Conservation (phyloP, 53 echinoderm and acorn worm species). For the Paracentrotus lividus region DNA sequence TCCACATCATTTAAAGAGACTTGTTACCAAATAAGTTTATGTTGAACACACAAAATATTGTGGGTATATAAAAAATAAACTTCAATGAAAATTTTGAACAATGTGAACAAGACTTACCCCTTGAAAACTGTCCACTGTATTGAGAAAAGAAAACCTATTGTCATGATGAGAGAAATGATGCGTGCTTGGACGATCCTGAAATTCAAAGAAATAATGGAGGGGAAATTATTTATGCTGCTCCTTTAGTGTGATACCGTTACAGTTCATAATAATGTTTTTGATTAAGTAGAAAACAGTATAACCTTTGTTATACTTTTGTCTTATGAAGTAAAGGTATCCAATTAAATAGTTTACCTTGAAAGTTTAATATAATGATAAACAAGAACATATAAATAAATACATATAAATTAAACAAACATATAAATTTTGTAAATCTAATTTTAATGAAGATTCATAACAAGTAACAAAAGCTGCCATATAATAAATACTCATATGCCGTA, state of each 20-base stretch:
- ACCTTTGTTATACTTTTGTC: not conserved
- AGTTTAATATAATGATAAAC: no score
- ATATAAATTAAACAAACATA: not conserved
- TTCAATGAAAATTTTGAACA: no score
- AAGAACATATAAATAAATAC: no score
- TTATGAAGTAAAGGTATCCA: no score
- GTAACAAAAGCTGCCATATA: not conserved
- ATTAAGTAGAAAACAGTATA: not conserved
- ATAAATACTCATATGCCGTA: not conserved
- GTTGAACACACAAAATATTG: no score
- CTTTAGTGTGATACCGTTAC: no score
- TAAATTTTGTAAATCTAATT: not conserved
- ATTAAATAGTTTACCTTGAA: no score
- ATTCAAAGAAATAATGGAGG: not conserved
- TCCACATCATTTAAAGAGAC: no score
- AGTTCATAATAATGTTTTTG: not conserved
- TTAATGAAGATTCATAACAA: not conserved
- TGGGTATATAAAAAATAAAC: no score
- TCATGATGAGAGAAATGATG: slow-evolving; percentile 99
- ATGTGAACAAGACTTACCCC: slow-evolving; percentile 88
- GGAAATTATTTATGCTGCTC: not conserved
- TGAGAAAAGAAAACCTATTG: slow-evolving; percentile 98
- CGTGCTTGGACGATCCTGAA: slow-evolving; percentile 87
- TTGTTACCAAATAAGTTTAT: no score
- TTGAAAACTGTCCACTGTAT: slow-evolving; percentile 96